Evolutionary conservation across 2,113 vertebrate species (phyloP).

Genomic region (Colius striatus): DNA sequence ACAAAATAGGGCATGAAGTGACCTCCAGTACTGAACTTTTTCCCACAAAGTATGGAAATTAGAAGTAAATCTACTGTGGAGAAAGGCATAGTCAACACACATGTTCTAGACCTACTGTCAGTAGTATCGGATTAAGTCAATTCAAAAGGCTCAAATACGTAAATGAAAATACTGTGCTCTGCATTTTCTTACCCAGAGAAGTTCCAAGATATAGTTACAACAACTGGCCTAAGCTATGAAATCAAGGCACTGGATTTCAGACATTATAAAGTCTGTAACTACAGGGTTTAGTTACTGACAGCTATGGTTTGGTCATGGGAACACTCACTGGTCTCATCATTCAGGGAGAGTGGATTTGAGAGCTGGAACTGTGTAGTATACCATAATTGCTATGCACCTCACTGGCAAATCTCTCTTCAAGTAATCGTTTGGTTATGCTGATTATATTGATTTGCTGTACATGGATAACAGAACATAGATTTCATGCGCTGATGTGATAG

Average conservation of each 20-base stretch:
- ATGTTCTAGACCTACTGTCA: neutral
- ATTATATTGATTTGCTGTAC: neutral
- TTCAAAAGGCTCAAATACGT: neutral
- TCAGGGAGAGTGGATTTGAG: neutral
- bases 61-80: neutral
- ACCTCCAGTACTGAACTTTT: neutral
- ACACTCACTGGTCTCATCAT: neutral
- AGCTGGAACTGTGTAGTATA: neutral
- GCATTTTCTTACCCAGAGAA: neutral
- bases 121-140: neutral
- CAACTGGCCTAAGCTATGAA: neutral
- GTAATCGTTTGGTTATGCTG: neutral
- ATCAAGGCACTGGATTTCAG: neutral
- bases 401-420: neutral
- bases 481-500: neutral
- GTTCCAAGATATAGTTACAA: neutral
- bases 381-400: neutral
- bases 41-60: neutral
- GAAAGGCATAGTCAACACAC: neutral
- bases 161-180: neutral
- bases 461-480: neutral
- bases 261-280: neutral
- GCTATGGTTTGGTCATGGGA: neutral
- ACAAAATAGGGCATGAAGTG: neutral
- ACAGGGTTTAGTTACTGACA: neutral